A percentile compares a stretch with the other conserved stretches of the same genome.
phyloP scores from a whole-genome alignment of 2,888 invertebrate species.

The Digitonthophagus gazella region DNA sequence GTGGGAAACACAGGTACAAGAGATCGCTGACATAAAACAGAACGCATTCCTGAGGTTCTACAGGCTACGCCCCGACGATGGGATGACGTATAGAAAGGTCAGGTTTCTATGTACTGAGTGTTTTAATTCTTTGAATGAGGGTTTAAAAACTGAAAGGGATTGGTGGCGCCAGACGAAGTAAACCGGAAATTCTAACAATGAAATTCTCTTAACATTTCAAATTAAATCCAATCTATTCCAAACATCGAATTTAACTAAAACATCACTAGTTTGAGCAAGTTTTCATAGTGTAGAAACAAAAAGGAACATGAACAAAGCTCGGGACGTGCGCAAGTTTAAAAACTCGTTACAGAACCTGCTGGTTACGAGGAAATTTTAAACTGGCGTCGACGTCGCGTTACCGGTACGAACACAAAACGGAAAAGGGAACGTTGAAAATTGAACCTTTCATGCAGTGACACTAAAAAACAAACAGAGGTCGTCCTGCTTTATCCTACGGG shows the following conservation, averaged over 20 bases:
- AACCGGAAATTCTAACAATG: neutral
- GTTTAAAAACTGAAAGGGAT: too few relatives aligned
- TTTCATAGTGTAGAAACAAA: too few relatives aligned
- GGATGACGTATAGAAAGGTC: neutral
- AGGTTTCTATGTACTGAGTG: neutral
- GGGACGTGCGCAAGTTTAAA: too few relatives aligned
- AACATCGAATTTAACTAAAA: too few relatives aligned
- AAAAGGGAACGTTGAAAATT: neutral
- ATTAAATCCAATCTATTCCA: too few relatives aligned
- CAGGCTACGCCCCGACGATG: neutral
- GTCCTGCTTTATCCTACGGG: neutral
- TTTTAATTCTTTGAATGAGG: too few relatives aligned
- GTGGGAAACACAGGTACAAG: slow-evolving; percentile 9
- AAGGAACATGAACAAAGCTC: too few relatives aligned
- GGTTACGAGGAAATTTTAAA: too few relatives aligned
- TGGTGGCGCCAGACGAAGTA: too few relatives aligned
- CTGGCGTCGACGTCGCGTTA: neutral
- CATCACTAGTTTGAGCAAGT: too few relatives aligned
- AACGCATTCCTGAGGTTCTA: neutral
- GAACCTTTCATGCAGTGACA: slow-evolving; percentile 6
- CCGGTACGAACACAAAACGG: neutral
- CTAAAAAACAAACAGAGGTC: slow-evolving; percentile 11
- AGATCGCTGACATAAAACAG: slow-evolving; percentile 9
- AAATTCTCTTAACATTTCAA: too few relatives aligned
- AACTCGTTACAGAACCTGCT: too few relatives aligned